Evolutionary conservation across 2,797 vertebrate species (phyloP).

Genomic region (Sylvia borin): DNA sequence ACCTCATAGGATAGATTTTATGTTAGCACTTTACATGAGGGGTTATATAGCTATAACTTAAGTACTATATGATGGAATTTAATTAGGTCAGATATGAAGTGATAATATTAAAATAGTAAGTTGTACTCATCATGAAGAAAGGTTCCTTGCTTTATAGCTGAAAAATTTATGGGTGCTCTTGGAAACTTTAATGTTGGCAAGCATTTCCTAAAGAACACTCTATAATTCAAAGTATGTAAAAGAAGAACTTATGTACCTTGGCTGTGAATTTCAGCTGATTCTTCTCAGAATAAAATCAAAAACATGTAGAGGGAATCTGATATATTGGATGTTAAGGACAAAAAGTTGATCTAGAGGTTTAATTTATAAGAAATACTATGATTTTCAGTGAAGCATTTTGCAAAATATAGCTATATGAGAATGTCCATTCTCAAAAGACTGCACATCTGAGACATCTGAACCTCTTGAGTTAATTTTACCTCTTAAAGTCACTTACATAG

Average conservation of each 20-base stretch:
- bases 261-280: conserved; percentile 8
- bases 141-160: neutral
- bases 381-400: neutral
- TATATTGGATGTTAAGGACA: neutral
- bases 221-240: neutral
- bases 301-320: neutral
- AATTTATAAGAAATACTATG: neutral
- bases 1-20: neutral
- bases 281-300: neutral
- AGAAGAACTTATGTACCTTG: conserved; percentile 2
- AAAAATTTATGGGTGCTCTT: neutral
- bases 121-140: neutral
- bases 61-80: neutral
- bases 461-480: neutral
- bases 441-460: neutral
- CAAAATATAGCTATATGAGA: neutral
- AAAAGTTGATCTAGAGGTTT: neutral
- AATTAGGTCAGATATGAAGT: conserved; percentile 31
- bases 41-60: neutral
- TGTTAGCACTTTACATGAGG: neutral
- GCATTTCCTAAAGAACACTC: neutral
- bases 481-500: neutral
- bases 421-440: neutral
- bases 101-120: conserved; percentile 23
- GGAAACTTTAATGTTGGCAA: neutral